Evolutionary conservation across 2,888 invertebrate genomes (phyloP).

Genomic region (Phortica okadai): DNA sequence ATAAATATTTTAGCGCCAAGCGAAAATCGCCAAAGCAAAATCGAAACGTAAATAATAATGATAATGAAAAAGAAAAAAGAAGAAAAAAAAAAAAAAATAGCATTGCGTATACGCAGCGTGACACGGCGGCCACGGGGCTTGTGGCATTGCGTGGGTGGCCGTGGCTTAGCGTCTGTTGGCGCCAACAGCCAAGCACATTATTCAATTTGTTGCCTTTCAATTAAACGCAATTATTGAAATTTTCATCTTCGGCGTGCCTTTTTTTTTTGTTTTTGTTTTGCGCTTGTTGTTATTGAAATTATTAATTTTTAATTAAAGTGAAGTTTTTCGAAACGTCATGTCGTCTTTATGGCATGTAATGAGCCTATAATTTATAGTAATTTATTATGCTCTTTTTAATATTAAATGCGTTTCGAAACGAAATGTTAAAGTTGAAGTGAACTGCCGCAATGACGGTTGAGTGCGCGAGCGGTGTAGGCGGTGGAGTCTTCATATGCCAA

Average conservation of each 20-base stretch:
- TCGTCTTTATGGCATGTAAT: no score
- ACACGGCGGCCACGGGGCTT: no score
- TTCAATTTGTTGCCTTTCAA: conserved; percentile 8
- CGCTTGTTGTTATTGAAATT: not conserved
- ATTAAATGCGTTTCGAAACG: not conserved
- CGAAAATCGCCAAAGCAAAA: not conserved
- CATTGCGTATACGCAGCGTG: conserved; percentile 21
- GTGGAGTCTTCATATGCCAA: not conserved
- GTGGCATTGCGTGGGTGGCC: not conserved
- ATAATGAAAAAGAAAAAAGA: not conserved
- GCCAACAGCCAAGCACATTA: not conserved
- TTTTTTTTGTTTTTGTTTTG: not conserved
- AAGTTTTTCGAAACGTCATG: no score
- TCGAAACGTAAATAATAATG: not conserved
- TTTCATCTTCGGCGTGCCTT: not conserved
- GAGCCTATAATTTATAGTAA: not conserved
- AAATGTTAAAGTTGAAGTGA: no score
- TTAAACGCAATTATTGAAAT: not conserved
- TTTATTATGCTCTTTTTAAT: not conserved
- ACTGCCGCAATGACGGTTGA: no score
- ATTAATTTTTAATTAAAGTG: not conserved
- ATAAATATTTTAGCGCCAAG: conserved; percentile 29
- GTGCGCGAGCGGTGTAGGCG: no score
- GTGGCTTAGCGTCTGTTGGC: not conserved
- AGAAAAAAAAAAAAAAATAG: not conserved